A percentile compares a stretch with the other conserved stretches of the same genome.
Evolutionary conservation across 2,888 invertebrate species (phyloP).

Genomic region (Azorinus chamasolen): DNA sequence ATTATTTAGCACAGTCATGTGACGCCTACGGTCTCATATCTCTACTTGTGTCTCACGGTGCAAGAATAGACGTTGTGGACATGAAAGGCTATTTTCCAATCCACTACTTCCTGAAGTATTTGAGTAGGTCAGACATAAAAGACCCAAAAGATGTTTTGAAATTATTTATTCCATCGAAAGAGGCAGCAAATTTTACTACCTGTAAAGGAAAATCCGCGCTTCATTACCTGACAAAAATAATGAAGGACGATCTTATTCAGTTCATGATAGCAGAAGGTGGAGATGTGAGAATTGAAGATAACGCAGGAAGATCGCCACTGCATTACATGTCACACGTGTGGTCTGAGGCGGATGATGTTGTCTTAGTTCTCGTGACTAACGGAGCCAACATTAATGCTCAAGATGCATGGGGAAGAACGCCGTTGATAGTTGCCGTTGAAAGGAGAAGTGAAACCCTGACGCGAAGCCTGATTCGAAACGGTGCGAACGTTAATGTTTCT

Average conservation of each 20-base stretch:
- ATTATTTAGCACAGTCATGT: too few relatives aligned
- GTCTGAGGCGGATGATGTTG: too few relatives aligned
- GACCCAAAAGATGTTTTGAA: not conserved
- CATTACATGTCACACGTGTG: constrained; percentile 9
- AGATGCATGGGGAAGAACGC: too few relatives aligned
- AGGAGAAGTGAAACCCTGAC: not conserved
- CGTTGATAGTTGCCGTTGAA: constrained; percentile 6
- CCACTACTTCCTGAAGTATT: too few relatives aligned
- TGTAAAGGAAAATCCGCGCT: constrained; percentile 1
- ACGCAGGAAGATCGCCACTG: not conserved
- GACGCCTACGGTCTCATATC: too few relatives aligned
- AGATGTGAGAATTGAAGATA: too few relatives aligned
- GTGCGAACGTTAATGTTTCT: constrained; percentile 6
- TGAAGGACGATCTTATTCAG: not conserved
- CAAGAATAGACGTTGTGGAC: not conserved
- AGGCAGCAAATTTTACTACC: not conserved
- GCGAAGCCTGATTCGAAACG: too few relatives aligned
- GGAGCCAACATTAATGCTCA: constrained; percentile 11
- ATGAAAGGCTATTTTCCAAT: too few relatives aligned
- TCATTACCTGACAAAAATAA: too few relatives aligned
- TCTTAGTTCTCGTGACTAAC: too few relatives aligned
- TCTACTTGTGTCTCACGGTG: not conserved
- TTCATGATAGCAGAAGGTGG: not conserved
- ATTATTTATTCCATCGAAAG: too few relatives aligned
- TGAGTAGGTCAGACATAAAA: not conserved